Percentiles rank a stretch among this genome's conserved stretches.
Evolutionary conservation across 2,888 invertebrate genomes (phyloP).

Genomic region (Allolobophora icterica): DNA sequence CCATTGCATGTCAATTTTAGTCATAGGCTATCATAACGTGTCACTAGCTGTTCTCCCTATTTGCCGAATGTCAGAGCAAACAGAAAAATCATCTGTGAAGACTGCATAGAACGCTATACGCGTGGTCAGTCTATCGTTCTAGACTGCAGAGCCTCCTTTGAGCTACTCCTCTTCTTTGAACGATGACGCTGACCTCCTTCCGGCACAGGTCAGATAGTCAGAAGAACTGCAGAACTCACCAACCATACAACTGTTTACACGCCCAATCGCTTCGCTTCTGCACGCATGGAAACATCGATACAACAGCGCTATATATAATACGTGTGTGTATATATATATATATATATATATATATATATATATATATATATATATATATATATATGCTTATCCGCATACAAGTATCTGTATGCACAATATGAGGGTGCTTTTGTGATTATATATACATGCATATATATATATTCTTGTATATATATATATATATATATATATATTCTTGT

Average conservation of each 20-base stretch:
- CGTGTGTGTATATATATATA: not conserved
- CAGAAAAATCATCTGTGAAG: not conserved
- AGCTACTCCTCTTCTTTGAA: not conserved
- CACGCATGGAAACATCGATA: slow-evolving; percentile 8
- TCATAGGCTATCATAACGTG: not conserved
- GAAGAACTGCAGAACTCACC: not conserved
- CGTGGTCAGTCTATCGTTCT: not conserved
- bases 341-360: not conserved
- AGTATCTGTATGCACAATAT: too few species aligned
- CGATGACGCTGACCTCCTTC: not conserved
- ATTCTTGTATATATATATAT: not conserved
- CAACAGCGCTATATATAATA: not conserved
- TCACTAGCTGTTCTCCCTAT: too few species aligned
- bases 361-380: too few species aligned
- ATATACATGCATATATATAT: not conserved
- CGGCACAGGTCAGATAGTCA: not conserved
- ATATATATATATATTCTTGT: not conserved
- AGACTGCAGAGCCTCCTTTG: not conserved
- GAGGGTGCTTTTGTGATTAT: not conserved
- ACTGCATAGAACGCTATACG: not conserved
- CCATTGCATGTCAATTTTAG: not conserved
- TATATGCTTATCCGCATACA: not conserved
- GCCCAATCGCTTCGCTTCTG: slow-evolving; percentile 3
- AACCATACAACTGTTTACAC: slow-evolving; percentile 7
- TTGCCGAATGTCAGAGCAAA: not conserved